Base-by-base conservation (phyloP, 2,888 invertebrate genomes). In the Lasioglossum calceatum region DNA sequence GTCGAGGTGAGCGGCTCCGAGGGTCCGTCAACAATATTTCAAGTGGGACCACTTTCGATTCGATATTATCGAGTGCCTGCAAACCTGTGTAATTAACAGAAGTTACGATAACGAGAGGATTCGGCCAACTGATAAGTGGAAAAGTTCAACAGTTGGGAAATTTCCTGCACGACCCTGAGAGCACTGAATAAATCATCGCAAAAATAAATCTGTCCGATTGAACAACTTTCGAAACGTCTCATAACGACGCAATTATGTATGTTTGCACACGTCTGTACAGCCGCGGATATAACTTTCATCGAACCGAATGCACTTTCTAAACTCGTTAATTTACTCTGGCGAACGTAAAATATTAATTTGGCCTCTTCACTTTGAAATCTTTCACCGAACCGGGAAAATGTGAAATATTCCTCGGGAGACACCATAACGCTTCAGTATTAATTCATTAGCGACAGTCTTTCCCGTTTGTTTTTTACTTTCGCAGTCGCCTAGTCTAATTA, bases 21-120 rank as follows among this genome's bases (percentile, higher is more conserved):
- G 42, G 47, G 64, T 77, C 72, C 70, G n/a, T 81, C 81, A 76
- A 84, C 76, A 79, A 79, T 84, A 79, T 84, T 27, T 85, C 76
- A 58, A 84, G 79, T 85, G 79, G 84, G 12, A 64, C 79, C 58
- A 54, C 50, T 61, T 50, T 73, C 80, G 84, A 84, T 84, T 47
- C 85, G 81, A 86, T 86, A 84, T 84, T 74, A 85, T 84, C 79
- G 73, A 84, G 84, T 77, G 47, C 67, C 73, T 39, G 44, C 44
- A 79, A 16, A 85, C 64, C 76, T 39, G 79, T 77, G 76, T 84
- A 79, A 84, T 85, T 85, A 79, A 79, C 79, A 47, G 72, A 84
- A 85, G 76, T 84, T 85, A 73, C 84, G 79, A 84, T 79, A 80
- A 77, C 84, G 72, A 84, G 79, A 73, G 84, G 64, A 73, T 74